A percentile compares a stretch with the other conserved stretches of the same genome.
These are phyloP conservation scores for Alouatta palliata DNA, from an alignment of 2,113 vertebrate species.

Conservation along the genomic window DNA sequence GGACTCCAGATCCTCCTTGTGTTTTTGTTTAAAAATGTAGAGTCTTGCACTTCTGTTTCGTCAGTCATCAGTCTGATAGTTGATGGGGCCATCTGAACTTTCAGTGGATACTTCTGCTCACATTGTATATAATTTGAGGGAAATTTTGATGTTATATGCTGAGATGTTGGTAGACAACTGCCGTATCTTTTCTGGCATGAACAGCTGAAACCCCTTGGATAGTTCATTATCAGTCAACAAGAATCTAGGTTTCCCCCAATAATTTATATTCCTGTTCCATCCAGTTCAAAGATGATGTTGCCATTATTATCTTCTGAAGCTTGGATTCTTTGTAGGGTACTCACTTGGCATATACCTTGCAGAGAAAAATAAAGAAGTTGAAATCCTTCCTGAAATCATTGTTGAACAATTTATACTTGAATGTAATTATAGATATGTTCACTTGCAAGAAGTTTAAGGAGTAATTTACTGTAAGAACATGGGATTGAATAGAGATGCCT, in stretches of 20 bases:
- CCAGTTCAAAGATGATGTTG: neutral
- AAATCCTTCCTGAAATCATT: conserved; percentile 14
- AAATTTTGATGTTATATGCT: conserved; percentile 34
- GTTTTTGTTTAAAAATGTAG: neutral
- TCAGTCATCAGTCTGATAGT: neutral
- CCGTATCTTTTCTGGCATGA: neutral
- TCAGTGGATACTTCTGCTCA: neutral
- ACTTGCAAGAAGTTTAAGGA: neutral
- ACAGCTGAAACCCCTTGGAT: neutral
- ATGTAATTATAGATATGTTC: neutral
- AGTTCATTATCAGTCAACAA: conserved; percentile 16
- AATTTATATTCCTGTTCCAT: neutral
- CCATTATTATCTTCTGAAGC: neutral
- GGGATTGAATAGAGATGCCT: neutral
- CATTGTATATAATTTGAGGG: neutral
- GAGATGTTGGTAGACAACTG: neutral
- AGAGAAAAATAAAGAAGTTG: neutral
- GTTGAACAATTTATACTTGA: neutral
- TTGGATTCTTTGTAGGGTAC: neutral
- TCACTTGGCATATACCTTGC: neutral
- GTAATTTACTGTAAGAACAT: neutral
- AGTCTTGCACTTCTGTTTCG: neutral
- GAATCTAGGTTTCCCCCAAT: neutral
- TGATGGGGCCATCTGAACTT: neutral
- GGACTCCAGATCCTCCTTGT: neutral